Evolutionary conservation across 1,140 invertebrate genomes (phyloP).

Genomic region (Hycleus cichorii): DNA sequence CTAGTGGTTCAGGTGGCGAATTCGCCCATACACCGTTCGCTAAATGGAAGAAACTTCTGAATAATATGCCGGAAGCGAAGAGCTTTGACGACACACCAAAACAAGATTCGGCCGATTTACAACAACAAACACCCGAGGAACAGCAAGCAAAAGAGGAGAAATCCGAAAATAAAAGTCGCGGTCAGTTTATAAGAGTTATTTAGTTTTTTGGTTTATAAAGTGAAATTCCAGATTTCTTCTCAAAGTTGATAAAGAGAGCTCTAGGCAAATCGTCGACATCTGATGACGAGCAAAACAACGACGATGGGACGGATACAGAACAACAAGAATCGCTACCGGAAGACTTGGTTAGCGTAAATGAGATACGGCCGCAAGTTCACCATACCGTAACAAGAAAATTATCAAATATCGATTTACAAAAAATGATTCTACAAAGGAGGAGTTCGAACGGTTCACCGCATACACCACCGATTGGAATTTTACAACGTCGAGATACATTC

Average conservation of each 20-base stretch:
- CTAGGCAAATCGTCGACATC: constrained; percentile 51
- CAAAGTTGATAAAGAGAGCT: constrained; percentile 54
- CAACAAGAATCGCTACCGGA: constrained; percentile 58
- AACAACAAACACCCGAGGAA: not conserved
- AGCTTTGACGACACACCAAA: constrained; percentile 46
- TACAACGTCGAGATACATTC: not conserved
- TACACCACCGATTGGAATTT: too few relatives aligned
- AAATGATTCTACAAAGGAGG: not conserved
- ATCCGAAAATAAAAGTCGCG: constrained; percentile 8
- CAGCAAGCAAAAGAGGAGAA: constrained; percentile 10
- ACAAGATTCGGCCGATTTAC: constrained; percentile 24
- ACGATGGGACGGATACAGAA: constrained; percentile 57
- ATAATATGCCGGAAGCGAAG: constrained; percentile 47
- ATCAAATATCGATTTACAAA: constrained; percentile 14
- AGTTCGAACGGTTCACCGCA: not conserved
- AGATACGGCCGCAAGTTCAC: constrained; percentile 1
- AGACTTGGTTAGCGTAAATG: constrained; percentile 36
- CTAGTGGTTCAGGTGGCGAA: constrained; percentile 42
- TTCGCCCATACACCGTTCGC: constrained; percentile 53
- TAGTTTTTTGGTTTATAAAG: not conserved
- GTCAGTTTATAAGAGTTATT: not conserved
- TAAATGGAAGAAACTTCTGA: constrained; percentile 64
- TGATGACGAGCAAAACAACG: constrained; percentile 45
- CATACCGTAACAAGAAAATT: not conserved
- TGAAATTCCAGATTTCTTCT: constrained; percentile 48